Percentiles rank a stretch among this genome's conserved stretches.
phyloP scores from a whole-genome alignment of 2,113 vertebrate species.

The Petromus typicus region DNA sequence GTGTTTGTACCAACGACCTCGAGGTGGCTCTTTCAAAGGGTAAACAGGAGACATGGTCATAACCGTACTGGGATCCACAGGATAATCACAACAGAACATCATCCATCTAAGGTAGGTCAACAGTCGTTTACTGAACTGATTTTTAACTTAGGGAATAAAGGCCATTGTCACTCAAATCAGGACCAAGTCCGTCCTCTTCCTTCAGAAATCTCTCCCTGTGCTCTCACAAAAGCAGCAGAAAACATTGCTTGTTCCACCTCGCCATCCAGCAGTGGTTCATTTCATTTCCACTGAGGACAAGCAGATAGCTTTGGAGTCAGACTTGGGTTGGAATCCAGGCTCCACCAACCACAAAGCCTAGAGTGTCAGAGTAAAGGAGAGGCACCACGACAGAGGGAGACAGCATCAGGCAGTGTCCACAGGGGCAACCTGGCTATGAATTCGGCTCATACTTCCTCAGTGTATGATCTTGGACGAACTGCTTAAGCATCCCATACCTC shows the following conservation, averaged over 20 bases:
- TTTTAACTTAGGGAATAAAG: constrained; percentile 57
- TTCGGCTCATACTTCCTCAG: not conserved
- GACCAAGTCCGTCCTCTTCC: not conserved
- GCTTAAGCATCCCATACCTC: not conserved
- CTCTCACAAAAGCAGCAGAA: not conserved
- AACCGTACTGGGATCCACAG: not conserved
- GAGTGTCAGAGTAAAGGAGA: not conserved
- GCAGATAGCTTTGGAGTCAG: not conserved
- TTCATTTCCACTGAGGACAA: not conserved
- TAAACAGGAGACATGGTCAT: constrained; percentile 45
- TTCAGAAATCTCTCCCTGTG: not conserved
- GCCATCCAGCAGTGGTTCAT: not conserved
- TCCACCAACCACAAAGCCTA: not conserved
- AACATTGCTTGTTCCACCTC: not conserved
- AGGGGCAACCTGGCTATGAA: not conserved
- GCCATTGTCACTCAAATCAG: not conserved
- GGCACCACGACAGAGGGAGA: not conserved
- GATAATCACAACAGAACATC: not conserved
- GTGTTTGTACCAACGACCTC: not conserved
- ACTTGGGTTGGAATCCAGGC: not conserved
- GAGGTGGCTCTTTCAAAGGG: not conserved
- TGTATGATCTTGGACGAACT: not conserved
- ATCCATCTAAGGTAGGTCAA: not conserved
- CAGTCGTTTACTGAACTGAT: constrained; percentile 24
- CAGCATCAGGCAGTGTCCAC: rapidly evolving